Evolutionary conservation across 2,888 invertebrate species (phyloP).

Genomic region (Abscondita cerata): DNA sequence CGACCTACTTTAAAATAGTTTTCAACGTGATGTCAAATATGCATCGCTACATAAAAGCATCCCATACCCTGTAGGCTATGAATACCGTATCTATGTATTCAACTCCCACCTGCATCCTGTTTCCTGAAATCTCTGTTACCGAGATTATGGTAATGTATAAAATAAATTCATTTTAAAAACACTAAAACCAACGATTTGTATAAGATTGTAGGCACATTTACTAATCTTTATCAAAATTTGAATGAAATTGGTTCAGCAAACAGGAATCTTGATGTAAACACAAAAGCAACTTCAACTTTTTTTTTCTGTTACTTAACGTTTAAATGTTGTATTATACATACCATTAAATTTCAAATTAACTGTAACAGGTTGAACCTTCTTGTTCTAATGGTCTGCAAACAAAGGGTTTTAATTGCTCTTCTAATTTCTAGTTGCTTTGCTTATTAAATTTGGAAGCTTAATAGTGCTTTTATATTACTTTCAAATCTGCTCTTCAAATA

Average conservation of each 20-base stretch:
- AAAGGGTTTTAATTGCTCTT: too few relatives aligned
- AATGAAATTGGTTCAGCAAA: neutral
- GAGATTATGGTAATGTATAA: slow-evolving; percentile 19
- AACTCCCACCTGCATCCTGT: slow-evolving; percentile 23
- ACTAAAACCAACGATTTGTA: slow-evolving; percentile 6
- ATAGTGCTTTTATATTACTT: too few relatives aligned
- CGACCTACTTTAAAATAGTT: slow-evolving; percentile 17
- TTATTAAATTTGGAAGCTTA: too few relatives aligned
- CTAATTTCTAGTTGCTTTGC: too few relatives aligned
- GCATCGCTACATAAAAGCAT: slow-evolving; percentile 24
- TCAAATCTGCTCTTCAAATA: too few relatives aligned
- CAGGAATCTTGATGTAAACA: neutral
- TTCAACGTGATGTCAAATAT: slow-evolving; percentile 13
- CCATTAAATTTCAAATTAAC: too few relatives aligned
- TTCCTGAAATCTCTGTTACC: slow-evolving; percentile 16
- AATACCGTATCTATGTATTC: slow-evolving; percentile 20
- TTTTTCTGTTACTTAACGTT: too few relatives aligned
- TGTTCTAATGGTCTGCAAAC: too few relatives aligned
- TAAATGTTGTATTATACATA: too few relatives aligned
- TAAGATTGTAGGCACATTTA: neutral
- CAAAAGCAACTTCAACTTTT: too few relatives aligned
- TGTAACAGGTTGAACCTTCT: too few relatives aligned
- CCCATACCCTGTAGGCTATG: slow-evolving; percentile 23
- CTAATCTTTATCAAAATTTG: neutral
- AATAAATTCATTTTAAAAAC: slow-evolving; percentile 13